These are phyloP conservation scores for Coreius guichenoti DNA, from an alignment of 2,797 vertebrate genomes.

Conservation along the genomic window DNA sequence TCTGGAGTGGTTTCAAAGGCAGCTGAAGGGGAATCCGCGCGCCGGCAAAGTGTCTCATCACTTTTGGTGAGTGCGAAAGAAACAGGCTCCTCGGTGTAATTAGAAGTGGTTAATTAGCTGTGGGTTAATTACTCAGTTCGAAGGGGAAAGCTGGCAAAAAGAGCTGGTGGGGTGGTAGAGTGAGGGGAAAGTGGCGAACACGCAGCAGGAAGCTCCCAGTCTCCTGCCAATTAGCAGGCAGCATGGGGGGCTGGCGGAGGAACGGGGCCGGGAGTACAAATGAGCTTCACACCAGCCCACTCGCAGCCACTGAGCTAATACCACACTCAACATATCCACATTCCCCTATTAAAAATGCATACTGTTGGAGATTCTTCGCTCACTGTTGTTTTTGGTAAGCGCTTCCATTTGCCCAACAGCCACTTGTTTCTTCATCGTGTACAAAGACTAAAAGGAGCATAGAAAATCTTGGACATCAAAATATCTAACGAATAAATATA, in stretches of 20 bases:
- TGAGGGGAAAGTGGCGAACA: conserved; percentile 74
- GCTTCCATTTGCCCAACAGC: conserved; percentile 61
- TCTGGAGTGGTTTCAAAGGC: conserved; percentile 58
- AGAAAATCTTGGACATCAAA: neutral
- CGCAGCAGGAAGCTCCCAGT: conserved; percentile 83
- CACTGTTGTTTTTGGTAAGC: conserved; percentile 65
- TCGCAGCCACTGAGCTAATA: conserved; percentile 57
- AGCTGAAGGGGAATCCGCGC: conserved; percentile 65
- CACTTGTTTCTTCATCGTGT: conserved; percentile 43
- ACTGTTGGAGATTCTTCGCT: conserved; percentile 60
- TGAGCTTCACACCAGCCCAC: conserved; percentile 69
- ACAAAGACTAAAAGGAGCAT: conserved; percentile 39
- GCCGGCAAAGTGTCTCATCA: conserved; percentile 75
- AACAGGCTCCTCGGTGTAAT: conserved; percentile 92
- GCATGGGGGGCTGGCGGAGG: conserved; percentile 74
- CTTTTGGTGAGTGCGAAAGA: conserved; percentile 89
- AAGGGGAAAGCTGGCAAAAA: conserved; percentile 70
- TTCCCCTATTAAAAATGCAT: conserved; percentile 64
- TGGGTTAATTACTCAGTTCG: conserved; percentile 97
- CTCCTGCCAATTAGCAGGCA: conserved; percentile 84
- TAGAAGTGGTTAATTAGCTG: conserved; percentile 99
- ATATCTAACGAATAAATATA: conserved; percentile 7
- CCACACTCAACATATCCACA: conserved; percentile 59
- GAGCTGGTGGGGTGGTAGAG: conserved; percentile 78
- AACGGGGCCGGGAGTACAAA: conserved; percentile 78